Conservation (phyloP, 1,140 invertebrate species). For the Camponotus pennsylvanicus region DNA sequence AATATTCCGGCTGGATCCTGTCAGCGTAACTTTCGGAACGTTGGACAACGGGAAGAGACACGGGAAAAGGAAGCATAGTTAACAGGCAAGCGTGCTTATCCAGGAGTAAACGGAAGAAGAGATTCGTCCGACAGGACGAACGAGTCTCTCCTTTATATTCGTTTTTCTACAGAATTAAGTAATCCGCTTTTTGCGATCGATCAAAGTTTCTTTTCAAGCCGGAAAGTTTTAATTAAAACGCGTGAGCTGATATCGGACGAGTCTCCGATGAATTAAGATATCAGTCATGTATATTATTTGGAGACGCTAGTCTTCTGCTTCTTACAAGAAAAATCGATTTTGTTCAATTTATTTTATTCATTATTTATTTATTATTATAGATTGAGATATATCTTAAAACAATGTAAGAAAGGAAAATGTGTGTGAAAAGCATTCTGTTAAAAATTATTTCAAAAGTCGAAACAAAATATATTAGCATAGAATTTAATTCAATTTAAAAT, state of each 20-base stretch:
- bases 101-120: slow-evolving; percentile 27
- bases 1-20: slow-evolving; percentile 62
- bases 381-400: slow-evolving; percentile 2
- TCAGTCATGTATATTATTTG: background rate
- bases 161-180: slow-evolving; percentile 49
- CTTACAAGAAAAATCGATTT: background rate
- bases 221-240: slow-evolving; percentile 61
- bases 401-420: background rate
- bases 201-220: slow-evolving; percentile 46
- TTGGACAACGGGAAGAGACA: background rate
- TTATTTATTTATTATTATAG: too few species aligned
- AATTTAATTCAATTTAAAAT: background rate
- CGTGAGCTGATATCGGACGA: background rate
- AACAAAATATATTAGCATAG: background rate
- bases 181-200: slow-evolving; percentile 49
- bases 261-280: slow-evolving; percentile 1
- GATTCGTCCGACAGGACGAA: slow-evolving; percentile 21
- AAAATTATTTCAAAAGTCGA: background rate
- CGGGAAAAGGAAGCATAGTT: background rate
- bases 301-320: background rate
- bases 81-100: slow-evolving; percentile 12
- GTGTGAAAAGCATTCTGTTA: too few species aligned
- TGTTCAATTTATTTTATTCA: background rate
- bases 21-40: slow-evolving; percentile 46
- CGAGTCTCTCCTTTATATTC: slow-evolving; percentile 38